A percentile compares a stretch with the other conserved stretches of the same genome.
Conservation (phyloP, 1,140 invertebrate genomes). For the Lasioglossum baleicum region DNA sequence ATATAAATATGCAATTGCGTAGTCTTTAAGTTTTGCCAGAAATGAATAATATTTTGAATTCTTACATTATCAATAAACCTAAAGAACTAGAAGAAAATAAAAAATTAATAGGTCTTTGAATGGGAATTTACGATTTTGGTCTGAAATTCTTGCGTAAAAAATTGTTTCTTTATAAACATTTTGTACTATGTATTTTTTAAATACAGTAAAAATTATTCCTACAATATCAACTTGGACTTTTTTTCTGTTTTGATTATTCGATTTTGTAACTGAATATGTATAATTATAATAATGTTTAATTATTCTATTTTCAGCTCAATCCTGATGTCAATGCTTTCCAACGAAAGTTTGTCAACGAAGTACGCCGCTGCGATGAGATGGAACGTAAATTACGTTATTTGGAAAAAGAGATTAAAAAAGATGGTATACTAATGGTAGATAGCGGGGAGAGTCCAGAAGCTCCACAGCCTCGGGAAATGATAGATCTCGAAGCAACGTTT, state of each 20-base stretch:
- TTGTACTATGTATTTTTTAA: no score
- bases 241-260: background rate
- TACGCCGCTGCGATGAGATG: slow-evolving; percentile 95
- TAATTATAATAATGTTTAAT: background rate
- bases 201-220: no score
- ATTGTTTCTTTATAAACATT: no score
- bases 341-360: slow-evolving; percentile 95
- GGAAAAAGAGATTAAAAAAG: slow-evolving; percentile 99
- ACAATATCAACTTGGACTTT: background rate
- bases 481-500: slow-evolving; percentile 98
- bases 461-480: slow-evolving; percentile 99
- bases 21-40: no score
- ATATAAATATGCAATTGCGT: no score
- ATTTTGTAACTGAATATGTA: slow-evolving; percentile 8
- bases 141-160: no score
- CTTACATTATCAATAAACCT: no score
- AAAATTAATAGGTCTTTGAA: no score
- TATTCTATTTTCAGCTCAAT: slow-evolving; percentile 85
- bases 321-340: slow-evolving; percentile 97
- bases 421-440: slow-evolving; percentile 97
- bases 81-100: no score
- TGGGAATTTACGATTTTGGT: no score
- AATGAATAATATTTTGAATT: no score
- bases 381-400: slow-evolving; percentile 96
- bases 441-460: slow-evolving; percentile 99